Percentiles rank a stretch among this genome's conserved stretches.
phyloP scores from a whole-genome alignment of 1,140 invertebrate genomes.

The Cydia strobilella region DNA sequence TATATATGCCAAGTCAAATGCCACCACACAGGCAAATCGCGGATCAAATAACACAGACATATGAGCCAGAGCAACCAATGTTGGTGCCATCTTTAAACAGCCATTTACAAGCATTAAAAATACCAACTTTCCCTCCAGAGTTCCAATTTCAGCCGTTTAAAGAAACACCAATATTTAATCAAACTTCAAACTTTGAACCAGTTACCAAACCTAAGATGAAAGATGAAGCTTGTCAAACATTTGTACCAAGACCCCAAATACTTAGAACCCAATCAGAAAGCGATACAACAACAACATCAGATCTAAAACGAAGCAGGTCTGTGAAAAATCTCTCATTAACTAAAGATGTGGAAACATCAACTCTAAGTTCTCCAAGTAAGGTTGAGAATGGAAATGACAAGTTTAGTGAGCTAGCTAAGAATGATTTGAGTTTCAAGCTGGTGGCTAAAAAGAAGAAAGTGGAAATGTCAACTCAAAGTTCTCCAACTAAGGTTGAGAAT shows the following conservation, averaged over 20 bases:
- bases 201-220: neutral
- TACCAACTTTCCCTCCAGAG: neutral
- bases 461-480: neutral
- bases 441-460: conserved; percentile 41
- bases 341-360: neutral
- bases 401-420: conserved; percentile 34
- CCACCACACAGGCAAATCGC: conserved; percentile 16
- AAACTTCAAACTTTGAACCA: neutral
- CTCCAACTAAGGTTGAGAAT: neutral
- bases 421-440: conserved; percentile 48
- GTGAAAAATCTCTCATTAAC: neutral
- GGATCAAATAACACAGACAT: conserved; percentile 43
- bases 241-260: neutral
- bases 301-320: neutral
- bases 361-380: neutral
- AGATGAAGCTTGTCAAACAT: conserved; percentile 24
- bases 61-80: conserved; percentile 18
- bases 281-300: neutral
- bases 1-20: conserved; percentile 33
- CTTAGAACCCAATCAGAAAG: neutral
- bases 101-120: conserved; percentile 31
- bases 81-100: conserved; percentile 36
- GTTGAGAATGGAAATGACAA: neutral
- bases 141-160: neutral
- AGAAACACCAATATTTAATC: neutral